Percentiles rank a stretch among this genome's conserved stretches.
These are phyloP conservation scores for Tachycineta bicolor DNA, from an alignment of 2,113 vertebrate species.

Conservation along the genomic window DNA sequence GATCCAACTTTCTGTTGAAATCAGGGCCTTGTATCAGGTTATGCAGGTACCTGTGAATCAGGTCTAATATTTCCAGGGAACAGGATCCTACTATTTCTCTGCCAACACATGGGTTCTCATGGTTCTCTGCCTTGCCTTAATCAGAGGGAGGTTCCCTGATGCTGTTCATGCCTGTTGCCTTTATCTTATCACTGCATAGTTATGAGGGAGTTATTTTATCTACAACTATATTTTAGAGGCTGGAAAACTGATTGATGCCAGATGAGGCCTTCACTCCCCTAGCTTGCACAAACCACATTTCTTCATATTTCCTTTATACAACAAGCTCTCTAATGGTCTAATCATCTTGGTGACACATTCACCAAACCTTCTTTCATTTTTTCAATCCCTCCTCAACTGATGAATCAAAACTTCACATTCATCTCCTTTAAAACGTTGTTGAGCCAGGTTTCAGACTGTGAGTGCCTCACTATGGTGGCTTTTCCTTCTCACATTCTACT, in stretches of 20 bases:
- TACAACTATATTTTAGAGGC: not conserved
- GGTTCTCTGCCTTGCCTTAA: not conserved
- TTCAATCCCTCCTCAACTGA: not conserved
- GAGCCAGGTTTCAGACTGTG: not conserved
- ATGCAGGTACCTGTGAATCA: not conserved
- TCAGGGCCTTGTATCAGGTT: not conserved
- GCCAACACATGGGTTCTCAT: not conserved
- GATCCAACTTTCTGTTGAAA: not conserved
- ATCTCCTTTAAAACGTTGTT: not conserved
- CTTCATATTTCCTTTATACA: not conserved
- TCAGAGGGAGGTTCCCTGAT: not conserved
- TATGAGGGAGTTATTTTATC: not conserved
- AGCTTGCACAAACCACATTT: not conserved
- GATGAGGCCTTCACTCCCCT: not conserved
- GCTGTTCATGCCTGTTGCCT: not conserved
- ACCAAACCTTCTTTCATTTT: not conserved
- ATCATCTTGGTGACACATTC: not conserved
- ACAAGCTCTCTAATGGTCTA: not conserved
- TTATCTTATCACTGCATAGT: not conserved
- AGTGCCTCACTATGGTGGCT: not conserved
- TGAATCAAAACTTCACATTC: not conserved
- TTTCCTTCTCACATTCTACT: not conserved
- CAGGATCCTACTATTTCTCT: not conserved
- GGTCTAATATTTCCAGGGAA: not conserved
- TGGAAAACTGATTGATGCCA: not conserved